phyloP scores from a whole-genome alignment of 2,888 invertebrate genomes.

The Corythucha ciliata region DNA sequence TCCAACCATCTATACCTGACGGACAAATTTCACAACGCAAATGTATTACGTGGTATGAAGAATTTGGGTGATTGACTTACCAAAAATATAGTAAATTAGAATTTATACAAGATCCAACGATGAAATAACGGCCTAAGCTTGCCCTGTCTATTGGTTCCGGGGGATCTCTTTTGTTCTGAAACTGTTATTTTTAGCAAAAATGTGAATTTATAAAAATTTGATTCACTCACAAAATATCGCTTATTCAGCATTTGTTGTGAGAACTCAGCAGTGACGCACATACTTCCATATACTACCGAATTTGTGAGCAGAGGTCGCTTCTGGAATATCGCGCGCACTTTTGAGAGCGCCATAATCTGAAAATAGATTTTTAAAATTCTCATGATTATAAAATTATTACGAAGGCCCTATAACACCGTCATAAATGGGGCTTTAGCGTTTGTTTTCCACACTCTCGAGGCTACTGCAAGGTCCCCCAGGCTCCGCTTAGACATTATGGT shows the following conservation, averaged over 20 bases:
- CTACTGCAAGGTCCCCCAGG: too few species aligned
- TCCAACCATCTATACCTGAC: slow-evolving; percentile 78
- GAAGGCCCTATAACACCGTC: too few species aligned
- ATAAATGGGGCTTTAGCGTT: too few species aligned
- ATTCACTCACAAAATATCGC: slow-evolving; percentile 52
- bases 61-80: slow-evolving; percentile 40
- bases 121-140: slow-evolving; percentile 49
- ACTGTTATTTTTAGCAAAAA: slow-evolving; percentile 1
- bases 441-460: too few species aligned
- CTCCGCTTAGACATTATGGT: too few species aligned
- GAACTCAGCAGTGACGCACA: slow-evolving; percentile 70
- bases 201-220: background rate
- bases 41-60: too few species aligned
- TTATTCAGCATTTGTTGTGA: slow-evolving; percentile 66
- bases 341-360: slow-evolving; percentile 12
- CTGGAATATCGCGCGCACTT: slow-evolving; percentile 40
- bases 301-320: slow-evolving; percentile 46
- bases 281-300: slow-evolving; percentile 59
- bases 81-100: slow-evolving; percentile 54
- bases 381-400: too few species aligned
- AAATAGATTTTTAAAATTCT: background rate
- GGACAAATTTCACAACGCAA: too few species aligned
- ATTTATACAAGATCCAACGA: slow-evolving; percentile 52
- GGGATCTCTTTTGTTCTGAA: slow-evolving; percentile 34
- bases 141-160: slow-evolving; percentile 43